Base-by-base conservation (phyloP, 2,888 invertebrate species). In the Temnothorax ravouxi region DNA sequence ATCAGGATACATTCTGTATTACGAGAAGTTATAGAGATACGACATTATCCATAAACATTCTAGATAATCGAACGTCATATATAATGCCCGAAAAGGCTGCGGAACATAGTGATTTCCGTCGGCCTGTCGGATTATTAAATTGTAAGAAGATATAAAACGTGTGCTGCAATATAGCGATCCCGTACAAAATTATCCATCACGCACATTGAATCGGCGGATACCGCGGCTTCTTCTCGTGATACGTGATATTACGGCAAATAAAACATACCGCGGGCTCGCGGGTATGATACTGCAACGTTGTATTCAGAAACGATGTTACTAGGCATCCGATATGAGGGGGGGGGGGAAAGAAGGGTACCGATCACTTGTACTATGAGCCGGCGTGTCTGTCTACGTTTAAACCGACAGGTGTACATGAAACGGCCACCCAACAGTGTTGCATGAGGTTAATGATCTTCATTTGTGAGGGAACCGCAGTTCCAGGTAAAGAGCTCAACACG, bases 371-470 rank as follows among this genome's bases (percentile, higher is more conserved):
- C 79, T 72, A 80, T 59, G 72, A 79, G n/a, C 75, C 52, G 34
- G 66, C 59, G 18, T 50, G 79, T 72, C 72, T 80, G 79, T 80
- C 72, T 72, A 69, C 72, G 56, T 80, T 72, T 18, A 38, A 72
- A 56, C 52, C 75, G 81, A 81, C 74, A 75, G 81, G 81, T 76
- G 76, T 76, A 81, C 81, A 52, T 64, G 77, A 81, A 81, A 81
- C 52, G 81, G 76, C 81, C 62, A 76, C 77, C 75, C 76, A 81
- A 76, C 44, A 64, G 54, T 81, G 44, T 81, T 62, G 76, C 81
- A 76, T 76, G 81, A 62, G 77, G 75, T 81, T 81, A 81, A 81
- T 81, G 81, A 81, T 81, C 81, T 76, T 74, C 76, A 81, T 81
- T 81, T 61, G 76, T 52, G 64, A 76, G 62, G 54, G 62, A 76